phyloP scores from a whole-genome alignment of 2,113 vertebrate genomes.

The Hiodon alosoides region DNA sequence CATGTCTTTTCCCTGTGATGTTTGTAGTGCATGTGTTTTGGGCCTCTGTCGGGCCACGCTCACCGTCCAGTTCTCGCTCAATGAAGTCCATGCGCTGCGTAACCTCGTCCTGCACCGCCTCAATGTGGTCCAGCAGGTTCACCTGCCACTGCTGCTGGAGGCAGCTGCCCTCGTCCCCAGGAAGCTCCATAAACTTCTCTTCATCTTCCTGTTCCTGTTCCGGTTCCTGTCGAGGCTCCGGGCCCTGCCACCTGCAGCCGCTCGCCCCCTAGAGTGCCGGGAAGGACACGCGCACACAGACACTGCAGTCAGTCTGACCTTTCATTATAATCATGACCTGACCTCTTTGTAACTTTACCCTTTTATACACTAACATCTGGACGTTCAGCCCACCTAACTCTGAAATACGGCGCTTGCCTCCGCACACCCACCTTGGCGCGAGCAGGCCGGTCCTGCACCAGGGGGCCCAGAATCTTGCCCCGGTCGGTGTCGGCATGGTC shows the following conservation, averaged over 20 bases:
- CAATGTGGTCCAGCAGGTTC: constrained; percentile 86
- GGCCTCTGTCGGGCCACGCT: constrained; percentile 9
- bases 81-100: constrained; percentile 95
- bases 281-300: no score
- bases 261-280: not conserved
- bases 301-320: no score
- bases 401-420: not conserved
- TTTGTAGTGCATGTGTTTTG: no score
- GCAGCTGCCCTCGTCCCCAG: constrained; percentile 61
- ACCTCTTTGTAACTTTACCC: no score
- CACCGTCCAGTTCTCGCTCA: constrained; percentile 90
- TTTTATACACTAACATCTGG: no score
- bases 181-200: constrained; percentile 53
- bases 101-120: constrained; percentile 89
- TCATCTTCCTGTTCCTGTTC: constrained; percentile 61
- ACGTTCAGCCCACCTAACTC: no score
- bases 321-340: no score
- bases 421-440: constrained; percentile 64
- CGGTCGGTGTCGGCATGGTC: constrained; percentile 74
- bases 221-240: constrained; percentile 38
- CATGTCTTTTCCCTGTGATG: no score
- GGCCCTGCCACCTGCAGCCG: not conserved
- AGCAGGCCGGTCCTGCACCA: constrained; percentile 39
- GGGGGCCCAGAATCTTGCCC: constrained; percentile 57
- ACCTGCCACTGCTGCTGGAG: constrained; percentile 89